A percentile compares a stretch with the other conserved stretches of the same genome.
Evolutionary conservation across 2,888 invertebrate species (phyloP).

Genomic region (Mechanitis mazaeus): DNA sequence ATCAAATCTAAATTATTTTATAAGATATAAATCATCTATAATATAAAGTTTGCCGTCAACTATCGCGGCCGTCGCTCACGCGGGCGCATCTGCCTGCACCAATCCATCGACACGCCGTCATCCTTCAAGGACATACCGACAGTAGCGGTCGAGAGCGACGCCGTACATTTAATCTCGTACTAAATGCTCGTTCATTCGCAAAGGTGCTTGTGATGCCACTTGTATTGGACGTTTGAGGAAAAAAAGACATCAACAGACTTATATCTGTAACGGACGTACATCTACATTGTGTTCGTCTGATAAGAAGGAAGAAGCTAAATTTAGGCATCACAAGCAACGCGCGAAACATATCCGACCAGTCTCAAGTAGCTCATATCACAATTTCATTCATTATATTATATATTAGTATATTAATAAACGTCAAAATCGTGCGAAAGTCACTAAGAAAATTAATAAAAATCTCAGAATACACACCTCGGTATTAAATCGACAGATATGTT

Average conservation of each 20-base stretch:
- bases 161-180: constrained; percentile 12
- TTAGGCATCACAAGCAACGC: background rate
- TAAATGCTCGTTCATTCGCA: constrained; percentile 15
- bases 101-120: background rate
- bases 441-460: constrained; percentile 1
- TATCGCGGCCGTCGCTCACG: background rate
- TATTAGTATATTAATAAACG: constrained; percentile 22
- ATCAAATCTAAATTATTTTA: constrained; percentile 52
- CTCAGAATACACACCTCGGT: constrained; percentile 1
- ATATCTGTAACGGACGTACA: background rate
- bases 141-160: constrained; percentile 2
- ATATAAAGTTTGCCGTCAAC: constrained; percentile 7
- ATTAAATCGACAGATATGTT: constrained; percentile 10
- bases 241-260: background rate
- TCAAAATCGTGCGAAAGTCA: constrained; percentile 11
- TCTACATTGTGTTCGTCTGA: background rate
- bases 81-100: background rate
- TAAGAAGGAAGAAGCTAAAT: background rate
- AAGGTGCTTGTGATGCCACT: constrained; percentile 12
- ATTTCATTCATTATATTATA: constrained; percentile 30
- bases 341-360: constrained; percentile 11
- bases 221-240: background rate
- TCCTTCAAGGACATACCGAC: background rate
- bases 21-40: constrained; percentile 42
- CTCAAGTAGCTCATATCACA: constrained; percentile 39